phyloP scores from a whole-genome alignment of 1,140 invertebrate species.

The Pseudomyrmex dendroicus region DNA sequence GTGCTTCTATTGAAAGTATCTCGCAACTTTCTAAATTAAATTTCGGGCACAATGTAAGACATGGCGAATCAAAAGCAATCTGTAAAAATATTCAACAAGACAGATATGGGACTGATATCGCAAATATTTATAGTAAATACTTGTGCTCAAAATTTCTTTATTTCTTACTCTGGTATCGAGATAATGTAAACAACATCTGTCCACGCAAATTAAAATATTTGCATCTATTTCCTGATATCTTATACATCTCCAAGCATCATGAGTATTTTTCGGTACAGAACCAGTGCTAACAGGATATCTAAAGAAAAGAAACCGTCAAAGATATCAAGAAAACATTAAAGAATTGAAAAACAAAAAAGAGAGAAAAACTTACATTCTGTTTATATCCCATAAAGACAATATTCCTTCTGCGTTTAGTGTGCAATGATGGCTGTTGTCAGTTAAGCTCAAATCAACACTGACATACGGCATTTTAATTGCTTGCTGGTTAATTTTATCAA shows the following conservation, averaged over 20 bases:
- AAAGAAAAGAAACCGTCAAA: conserved; percentile 30
- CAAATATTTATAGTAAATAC: not conserved
- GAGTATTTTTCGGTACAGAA: conserved; percentile 58
- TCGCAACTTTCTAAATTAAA: conserved; percentile 78
- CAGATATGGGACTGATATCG: conserved; percentile 36
- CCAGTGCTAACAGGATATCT: conserved; percentile 68
- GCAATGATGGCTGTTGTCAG: conserved; percentile 74
- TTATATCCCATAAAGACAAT: conserved; percentile 78
- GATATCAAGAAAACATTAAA: not conserved
- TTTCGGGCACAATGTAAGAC: conserved; percentile 79
- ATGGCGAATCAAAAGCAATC: conserved; percentile 69
- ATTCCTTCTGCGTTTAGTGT: conserved; percentile 72
- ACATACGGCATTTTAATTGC: conserved; percentile 68
- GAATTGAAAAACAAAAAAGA: not conserved
- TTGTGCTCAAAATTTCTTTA: conserved; percentile 1
- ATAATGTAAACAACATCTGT: conserved; percentile 81
- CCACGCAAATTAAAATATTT: conserved; percentile 76
- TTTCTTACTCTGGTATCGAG: conserved; percentile 78
- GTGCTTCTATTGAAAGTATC: conserved; percentile 71
- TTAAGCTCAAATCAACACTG: conserved; percentile 74
- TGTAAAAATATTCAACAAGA: conserved; percentile 52
- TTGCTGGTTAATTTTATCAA: conserved; percentile 69
- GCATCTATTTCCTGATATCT: conserved; percentile 75
- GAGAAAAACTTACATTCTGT: conserved; percentile 72
- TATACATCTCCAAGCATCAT: conserved; percentile 79